Base-by-base conservation (phyloP, 2,113 vertebrate species). In the Ammodytes dubius region DNA sequence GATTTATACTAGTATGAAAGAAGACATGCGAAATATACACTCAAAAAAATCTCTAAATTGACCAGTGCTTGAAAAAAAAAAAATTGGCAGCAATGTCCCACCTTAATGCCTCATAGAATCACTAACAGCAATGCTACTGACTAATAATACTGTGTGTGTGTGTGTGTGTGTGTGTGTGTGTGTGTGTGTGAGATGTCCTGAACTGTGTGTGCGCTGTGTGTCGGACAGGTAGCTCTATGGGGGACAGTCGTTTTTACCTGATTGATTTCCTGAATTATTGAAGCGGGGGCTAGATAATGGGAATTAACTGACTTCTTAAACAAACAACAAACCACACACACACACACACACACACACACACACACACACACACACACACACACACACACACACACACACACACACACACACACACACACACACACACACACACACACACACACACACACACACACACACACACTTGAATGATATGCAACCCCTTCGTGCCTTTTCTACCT, bases 221-320 rank as follows among this genome's bases (percentile, higher is more conserved):
- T 73, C 17, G 82, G 77, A 88, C 86, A 82, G 74, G 53, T 56
- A 64, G n/a, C 83, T 84, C 79, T 88, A 87, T 82, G 85, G 89
- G 27, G 50, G 56, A 66, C 77, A 4, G 46, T 82, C 83, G 53
- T 78, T 75, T 82, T 86, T 80, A 5, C 6, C 40, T 79, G 80
- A 79, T 86, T 74, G 1, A 27, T 27, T 81, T 63, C 68, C 56
- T 92, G 76, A 91, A 92, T 90, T 86, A 92, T 92, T 92, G 84
- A 92, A 92, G 88, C 88, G 8, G 79, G 86, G 82, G 74, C 82
- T 76, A 79, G 77, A 64, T 81, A n/a, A n/a, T n/a, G n/a, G n/a
- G n/a, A n/a, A n/a, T n/a, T n/a, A n/a, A n/a, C n/a, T n/a, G n/a
- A n/a, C n/a, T n/a, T n/a, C n/a, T n/a, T n/a, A n/a, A n/a, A n/a